Base-by-base conservation (phyloP, 2,797 vertebrate species). In the Coilia nasus region DNA sequence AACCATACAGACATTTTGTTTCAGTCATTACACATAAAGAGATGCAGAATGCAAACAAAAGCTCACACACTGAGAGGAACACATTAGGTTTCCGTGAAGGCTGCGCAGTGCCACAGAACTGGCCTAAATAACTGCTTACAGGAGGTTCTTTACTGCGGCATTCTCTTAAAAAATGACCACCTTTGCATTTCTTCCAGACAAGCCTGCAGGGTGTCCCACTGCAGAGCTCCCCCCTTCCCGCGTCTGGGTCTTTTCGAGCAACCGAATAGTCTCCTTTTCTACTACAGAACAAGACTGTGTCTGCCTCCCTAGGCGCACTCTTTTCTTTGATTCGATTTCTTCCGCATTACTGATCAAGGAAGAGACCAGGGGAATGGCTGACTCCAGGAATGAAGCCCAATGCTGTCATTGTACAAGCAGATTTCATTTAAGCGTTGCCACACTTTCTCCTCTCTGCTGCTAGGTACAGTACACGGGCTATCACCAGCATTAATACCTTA, bases 311-410 rank as follows among this genome's bases (percentile, higher is more conserved):
- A 84, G 87, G 84, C 85, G 44, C 85, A 54, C 88, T 86, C 87
- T 87, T 87, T 89, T 88, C 87, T 85, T 87, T 92, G 90, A 92
- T 93, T 89, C 31, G 84, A 92, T 94, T 92, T 92, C 87, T 89
- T 81, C 89, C 87, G 91, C 89, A 87, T 92, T 84, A 17, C 85
- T 92, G 90, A 87, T 84, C 88, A 88, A 88, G 86, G 90, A 81
- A 90, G 87, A 92, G 90, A 85, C 90, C 81, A 86, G 86, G 88
- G 89, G 92, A 92, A 86, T 85, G 81, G 85, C 85, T 90, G 88
- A 92, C 89, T 90, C 88, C 50, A 83, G 83, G 75, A 84, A 84
- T 89, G 81, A 71, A 71, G 84, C 88, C 85, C 75, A 86, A 86
- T 87, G 67, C 81, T 83, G 86, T 85, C 67, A 83, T 84, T 41